These are phyloP conservation scores for Polymixis lichenea DNA, from an alignment of 2,888 invertebrate genomes.

Conservation along the genomic window DNA sequence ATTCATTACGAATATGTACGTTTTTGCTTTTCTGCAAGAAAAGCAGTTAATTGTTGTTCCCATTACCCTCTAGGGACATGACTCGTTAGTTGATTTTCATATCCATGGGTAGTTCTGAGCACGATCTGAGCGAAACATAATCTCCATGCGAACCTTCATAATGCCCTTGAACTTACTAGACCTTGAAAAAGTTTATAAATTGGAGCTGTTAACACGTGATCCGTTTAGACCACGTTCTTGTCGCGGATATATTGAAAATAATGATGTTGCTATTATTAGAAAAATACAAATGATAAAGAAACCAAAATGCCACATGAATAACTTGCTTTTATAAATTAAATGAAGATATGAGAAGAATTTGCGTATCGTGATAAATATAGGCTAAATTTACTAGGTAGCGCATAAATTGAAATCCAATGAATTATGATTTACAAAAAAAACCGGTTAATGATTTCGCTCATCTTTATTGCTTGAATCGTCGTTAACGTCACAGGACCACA, in stretches of 20 bases:
- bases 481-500: not conserved
- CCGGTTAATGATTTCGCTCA: not conserved
- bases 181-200: constrained; percentile 23
- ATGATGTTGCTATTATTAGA: not conserved
- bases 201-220: constrained; percentile 15
- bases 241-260: constrained; percentile 10
- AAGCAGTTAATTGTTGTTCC: not conserved
- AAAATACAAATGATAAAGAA: constrained; percentile 4
- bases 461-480: not conserved
- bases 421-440: not conserved
- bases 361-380: not conserved
- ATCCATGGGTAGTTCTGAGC: constrained; percentile 17
- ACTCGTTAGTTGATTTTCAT: constrained; percentile 19
- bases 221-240: constrained; percentile 1
- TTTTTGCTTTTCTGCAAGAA: not conserved
- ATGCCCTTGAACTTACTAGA: constrained; percentile 35
- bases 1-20: not conserved
- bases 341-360: not conserved
- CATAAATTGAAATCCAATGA: not conserved
- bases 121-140: constrained; percentile 8
- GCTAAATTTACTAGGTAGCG: not conserved
- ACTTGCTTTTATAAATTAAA: constrained; percentile 5
- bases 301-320: constrained; percentile 23
- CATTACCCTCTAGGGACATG: constrained; percentile 3
- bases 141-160: constrained; percentile 2